Evolutionary conservation across 1,140 invertebrate species (phyloP).

Genomic region (Nebria ingens): DNA sequence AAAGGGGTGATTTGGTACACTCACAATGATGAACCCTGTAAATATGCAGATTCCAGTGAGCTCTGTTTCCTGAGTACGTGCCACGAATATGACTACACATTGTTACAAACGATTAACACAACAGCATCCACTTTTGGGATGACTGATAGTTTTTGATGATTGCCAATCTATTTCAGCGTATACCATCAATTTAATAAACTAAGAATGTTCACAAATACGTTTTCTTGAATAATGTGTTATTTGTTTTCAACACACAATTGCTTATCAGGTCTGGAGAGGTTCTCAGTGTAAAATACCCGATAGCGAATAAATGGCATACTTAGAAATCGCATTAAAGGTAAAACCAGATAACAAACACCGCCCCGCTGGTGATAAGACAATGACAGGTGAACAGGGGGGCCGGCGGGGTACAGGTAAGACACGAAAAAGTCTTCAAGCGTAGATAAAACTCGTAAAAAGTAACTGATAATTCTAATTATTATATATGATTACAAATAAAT

Average conservation of each 20-base stretch:
- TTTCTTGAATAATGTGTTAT: neutral
- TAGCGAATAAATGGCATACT: neutral
- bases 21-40: too few species aligned
- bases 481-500: neutral
- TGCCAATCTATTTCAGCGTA: too few species aligned
- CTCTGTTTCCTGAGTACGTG: too few species aligned
- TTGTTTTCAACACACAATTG: neutral
- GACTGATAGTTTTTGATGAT: too few species aligned
- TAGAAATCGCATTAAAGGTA: neutral
- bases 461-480: neutral
- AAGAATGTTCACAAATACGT: too few species aligned
- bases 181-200: too few species aligned
- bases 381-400: neutral
- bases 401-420: neutral
- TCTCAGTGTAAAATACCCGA: neutral
- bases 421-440: neutral
- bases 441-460: neutral
- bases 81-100: too few species aligned
- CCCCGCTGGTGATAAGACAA: neutral
- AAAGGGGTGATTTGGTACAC: too few species aligned
- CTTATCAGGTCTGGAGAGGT: neutral
- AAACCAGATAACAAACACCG: neutral
- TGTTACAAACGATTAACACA: too few species aligned
- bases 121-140: too few species aligned
- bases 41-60: too few species aligned